A percentile compares a stretch with the other conserved stretches of the same genome.
These are phyloP conservation scores for Atherinosoma microstoma DNA, from an alignment of 2,797 vertebrate species.

Conservation along the genomic window DNA sequence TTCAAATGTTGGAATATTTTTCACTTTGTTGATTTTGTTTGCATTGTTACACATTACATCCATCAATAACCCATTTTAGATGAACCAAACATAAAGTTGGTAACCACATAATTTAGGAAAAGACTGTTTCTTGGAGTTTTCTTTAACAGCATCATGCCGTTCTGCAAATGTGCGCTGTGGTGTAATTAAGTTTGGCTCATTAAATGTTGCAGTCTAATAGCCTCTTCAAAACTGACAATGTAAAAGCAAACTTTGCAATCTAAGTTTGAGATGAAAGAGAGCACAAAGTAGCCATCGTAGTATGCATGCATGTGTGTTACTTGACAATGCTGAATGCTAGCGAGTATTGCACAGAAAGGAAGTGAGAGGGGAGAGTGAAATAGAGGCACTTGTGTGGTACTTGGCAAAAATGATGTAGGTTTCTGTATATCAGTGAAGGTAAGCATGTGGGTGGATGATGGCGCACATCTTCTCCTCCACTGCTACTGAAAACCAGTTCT, in stretches of 20 bases:
- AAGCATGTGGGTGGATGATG: conserved; percentile 67
- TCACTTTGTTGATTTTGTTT: background rate
- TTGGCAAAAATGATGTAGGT: conserved; percentile 53
- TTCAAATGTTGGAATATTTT: no score
- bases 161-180: background rate
- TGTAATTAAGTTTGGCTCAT: background rate
- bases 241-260: background rate
- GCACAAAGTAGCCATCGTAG: background rate
- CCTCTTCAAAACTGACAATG: background rate
- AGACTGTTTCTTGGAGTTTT: no score
- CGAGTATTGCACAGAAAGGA: conserved; percentile 36
- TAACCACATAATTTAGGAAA: no score
- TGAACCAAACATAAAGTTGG: background rate
- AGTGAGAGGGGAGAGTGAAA: conserved; percentile 52
- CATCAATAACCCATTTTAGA: background rate
- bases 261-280: no score
- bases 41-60: background rate
- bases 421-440: conserved; percentile 68
- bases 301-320: background rate
- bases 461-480: conserved; percentile 50
- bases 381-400: conserved; percentile 57
- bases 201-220: background rate
- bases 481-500: conserved; percentile 37
- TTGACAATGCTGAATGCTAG: background rate
- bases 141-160: background rate